Percentiles rank a stretch among this genome's conserved stretches.
These are phyloP conservation scores for Enteromius fasciolatus DNA, from an alignment of 2,797 vertebrate genomes.

Conservation along the genomic window DNA sequence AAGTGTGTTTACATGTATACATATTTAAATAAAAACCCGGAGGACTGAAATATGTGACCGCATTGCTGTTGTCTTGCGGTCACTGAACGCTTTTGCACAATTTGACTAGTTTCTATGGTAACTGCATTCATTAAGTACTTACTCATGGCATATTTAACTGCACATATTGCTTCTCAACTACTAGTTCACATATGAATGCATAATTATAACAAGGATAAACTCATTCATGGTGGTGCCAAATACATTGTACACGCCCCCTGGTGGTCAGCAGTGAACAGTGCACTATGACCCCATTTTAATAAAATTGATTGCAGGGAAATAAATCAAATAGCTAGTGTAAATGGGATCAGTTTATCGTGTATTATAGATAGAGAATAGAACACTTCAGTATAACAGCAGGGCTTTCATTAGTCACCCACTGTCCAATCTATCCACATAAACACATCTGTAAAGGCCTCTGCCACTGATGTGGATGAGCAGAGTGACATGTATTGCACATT, in stretches of 20 bases:
- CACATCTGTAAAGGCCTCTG: not conserved
- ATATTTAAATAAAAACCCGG: not conserved
- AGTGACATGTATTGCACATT: not conserved
- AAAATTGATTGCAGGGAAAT: not conserved
- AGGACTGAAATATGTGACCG: slow-evolving; percentile 2
- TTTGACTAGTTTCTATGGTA: slow-evolving; percentile 25
- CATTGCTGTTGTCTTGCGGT: not conserved
- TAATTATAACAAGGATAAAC: not conserved
- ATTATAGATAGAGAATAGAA: slow-evolving; percentile 9
- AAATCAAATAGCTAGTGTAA: not conserved
- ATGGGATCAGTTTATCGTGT: not conserved
- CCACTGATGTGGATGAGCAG: not conserved
- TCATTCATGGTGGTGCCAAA: slow-evolving; percentile 13
- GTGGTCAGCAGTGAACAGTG: not conserved
- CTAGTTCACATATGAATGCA: slow-evolving; percentile 3
- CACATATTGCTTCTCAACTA: not conserved
- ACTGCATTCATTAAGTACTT: slow-evolving; percentile 2
- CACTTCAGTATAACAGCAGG: not conserved
- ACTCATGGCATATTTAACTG: not conserved
- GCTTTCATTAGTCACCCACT: not conserved
- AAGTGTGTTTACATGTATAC: not conserved
- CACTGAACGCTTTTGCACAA: slow-evolving; percentile 25
- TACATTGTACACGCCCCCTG: not conserved
- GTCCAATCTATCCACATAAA: not conserved
- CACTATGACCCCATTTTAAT: not conserved